Conservation (phyloP, 2,113 vertebrate species). For the Amblyopsis rosae region DNA sequence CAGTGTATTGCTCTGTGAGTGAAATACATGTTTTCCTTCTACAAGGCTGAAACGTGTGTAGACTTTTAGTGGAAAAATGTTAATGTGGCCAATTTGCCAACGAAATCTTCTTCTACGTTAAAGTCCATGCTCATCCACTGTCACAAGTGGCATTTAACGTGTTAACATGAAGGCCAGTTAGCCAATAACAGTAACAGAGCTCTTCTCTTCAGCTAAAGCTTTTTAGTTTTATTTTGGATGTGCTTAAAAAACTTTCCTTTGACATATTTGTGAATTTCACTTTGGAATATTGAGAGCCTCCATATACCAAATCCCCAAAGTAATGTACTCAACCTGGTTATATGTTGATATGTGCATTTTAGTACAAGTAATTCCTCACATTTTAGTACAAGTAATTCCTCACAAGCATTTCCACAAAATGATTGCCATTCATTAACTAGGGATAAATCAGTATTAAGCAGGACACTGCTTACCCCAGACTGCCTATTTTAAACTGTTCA, state of each 20-base stretch:
- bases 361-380: too few relatives aligned
- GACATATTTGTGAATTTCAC: constrained; percentile 32
- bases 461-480: too few relatives aligned
- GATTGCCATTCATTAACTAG: too few relatives aligned
- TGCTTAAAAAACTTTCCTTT: constrained; percentile 48
- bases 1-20: constrained; percentile 22
- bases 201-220: constrained; percentile 35
- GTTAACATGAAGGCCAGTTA: constrained; percentile 34
- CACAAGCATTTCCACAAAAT: too few relatives aligned
- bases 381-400: too few relatives aligned
- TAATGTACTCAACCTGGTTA: too few relatives aligned
- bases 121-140: constrained; percentile 30
- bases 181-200: constrained; percentile 23
- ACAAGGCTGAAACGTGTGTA: constrained; percentile 22
- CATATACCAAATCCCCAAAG: too few relatives aligned
- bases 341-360: too few relatives aligned
- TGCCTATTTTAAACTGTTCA: too few relatives aligned
- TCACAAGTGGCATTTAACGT: constrained; percentile 51
- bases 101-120: constrained; percentile 20
- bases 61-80: constrained; percentile 49
- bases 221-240: constrained; percentile 32
- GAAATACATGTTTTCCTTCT: constrained; percentile 2
- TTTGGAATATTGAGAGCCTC: too few relatives aligned
- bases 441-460: too few relatives aligned
- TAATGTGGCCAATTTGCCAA: constrained; percentile 41